A percentile compares a stretch with the other conserved stretches of the same genome.
phyloP scores from a whole-genome alignment of 1,140 invertebrate species.

The Eriocheir sinensis region DNA sequence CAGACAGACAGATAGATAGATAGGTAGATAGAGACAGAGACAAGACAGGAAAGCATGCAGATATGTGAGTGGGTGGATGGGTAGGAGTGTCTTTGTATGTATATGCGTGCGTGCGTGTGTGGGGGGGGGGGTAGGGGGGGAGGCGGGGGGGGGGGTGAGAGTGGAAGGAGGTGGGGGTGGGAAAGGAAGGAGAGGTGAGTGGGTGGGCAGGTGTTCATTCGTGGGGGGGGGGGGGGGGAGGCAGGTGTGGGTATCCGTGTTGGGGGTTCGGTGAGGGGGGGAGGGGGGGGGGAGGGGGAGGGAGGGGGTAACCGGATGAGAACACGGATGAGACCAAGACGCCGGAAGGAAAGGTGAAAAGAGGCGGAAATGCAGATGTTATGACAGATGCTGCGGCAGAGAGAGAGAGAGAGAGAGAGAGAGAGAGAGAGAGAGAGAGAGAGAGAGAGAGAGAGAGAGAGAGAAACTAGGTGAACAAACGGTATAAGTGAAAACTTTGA shows the following conservation, averaged over 20 bases:
- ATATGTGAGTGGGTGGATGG: not conserved
- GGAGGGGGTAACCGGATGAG: not conserved
- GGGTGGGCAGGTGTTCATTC: not conserved
- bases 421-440: no score
- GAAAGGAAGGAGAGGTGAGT: not conserved
- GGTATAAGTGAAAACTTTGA: no score
- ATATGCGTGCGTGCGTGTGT: no score
- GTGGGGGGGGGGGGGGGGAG: no score
- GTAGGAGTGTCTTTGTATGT: not conserved
- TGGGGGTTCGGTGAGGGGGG: no score
- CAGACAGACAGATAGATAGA: not conserved
- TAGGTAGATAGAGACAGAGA: not conserved
- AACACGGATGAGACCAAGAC: not conserved
- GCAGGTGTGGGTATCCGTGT: not conserved
- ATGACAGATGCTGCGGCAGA: not conserved
- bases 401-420: conserved; percentile 2
- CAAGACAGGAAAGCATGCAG: no score
- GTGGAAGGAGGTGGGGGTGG: not conserved
- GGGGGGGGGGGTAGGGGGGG: not conserved
- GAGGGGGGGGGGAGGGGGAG: not conserved
- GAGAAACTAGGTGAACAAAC: no score
- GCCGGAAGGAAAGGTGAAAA: not conserved
- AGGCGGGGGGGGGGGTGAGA: not conserved
- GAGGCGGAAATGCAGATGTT: not conserved
- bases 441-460: no score